These are phyloP conservation scores for Parazoanthus swiftii DNA, from an alignment of 92 coral and sea anemone species.

Conservation along the genomic window DNA sequence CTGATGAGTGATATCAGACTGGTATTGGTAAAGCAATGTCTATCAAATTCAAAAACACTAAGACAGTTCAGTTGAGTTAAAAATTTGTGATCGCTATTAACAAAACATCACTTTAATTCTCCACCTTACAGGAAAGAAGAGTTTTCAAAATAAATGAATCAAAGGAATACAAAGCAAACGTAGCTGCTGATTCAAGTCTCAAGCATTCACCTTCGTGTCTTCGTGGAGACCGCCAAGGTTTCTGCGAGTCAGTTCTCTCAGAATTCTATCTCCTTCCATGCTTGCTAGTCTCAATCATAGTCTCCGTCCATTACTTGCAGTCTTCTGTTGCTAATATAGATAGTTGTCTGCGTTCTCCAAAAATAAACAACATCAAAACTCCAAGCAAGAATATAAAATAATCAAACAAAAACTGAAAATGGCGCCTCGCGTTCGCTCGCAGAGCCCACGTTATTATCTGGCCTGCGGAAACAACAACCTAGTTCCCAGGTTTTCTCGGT, in stretches of 20 bases:
- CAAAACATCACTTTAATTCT: not conserved
- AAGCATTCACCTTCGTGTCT: constrained; percentile 69
- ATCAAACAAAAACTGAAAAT: constrained; percentile 13
- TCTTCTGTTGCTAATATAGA: not conserved
- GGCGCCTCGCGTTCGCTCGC: constrained; percentile 25
- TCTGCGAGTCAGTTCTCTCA: constrained; percentile 65
- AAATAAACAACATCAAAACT: not conserved
- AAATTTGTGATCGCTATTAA: not conserved
- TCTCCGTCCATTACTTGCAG: not conserved
- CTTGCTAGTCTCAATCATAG: not conserved
- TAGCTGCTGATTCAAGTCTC: too few relatives aligned
- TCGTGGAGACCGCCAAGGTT: constrained; percentile 67
- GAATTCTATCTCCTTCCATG: constrained; percentile 88
- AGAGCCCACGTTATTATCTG: not conserved
- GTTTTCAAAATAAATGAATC: not conserved
- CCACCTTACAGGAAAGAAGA: not conserved
- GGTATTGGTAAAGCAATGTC: too few relatives aligned
- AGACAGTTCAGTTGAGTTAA: not conserved
- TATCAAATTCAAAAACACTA: too few relatives aligned
- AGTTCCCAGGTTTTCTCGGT: not conserved
- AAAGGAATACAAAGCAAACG: not conserved
- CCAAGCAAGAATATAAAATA: not conserved
- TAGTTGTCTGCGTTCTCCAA: not conserved
- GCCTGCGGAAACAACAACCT: constrained; percentile 2
- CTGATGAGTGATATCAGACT: too few relatives aligned